Evolutionary conservation across 2,113 vertebrate genomes (phyloP), one percentile per base, ranked within the genome.

Genomic region (Addax nasomaculatus): DNA sequence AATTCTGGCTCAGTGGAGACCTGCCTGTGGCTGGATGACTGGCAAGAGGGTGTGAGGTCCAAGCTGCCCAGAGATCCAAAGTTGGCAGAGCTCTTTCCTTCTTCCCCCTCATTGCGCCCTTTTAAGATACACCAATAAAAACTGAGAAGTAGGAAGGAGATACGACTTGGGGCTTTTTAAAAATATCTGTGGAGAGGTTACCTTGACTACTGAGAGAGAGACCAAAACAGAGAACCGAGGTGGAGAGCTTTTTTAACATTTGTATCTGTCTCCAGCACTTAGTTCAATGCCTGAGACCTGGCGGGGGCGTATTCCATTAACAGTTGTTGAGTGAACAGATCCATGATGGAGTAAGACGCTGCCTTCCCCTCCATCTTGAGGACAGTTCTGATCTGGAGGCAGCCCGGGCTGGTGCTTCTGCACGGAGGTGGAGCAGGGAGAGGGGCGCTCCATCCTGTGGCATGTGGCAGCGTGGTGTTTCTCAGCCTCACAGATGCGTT

Each of bases 1-100:
- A 87, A 93, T 95, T 95, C 95, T 97, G 93, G 96, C 91, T 97
- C 85, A 36, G 2, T 39, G 76, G 89, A 94, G 96, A 94, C 88
- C 97, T 88, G 89, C 93, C 85, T 93, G 80, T 97, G 96, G 93
- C 94, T 85, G 83, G 93, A 79, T 95, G 85, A 85, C 95, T 97
- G 92, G 88, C 81, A 58, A 81, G 94, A 92, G 19, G 76, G 90
- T 92, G 95, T 97, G 94, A 95, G 78, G 88, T 96, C 94, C 93
- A 60, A 10, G 51, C 85, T 80, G 81, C 39, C 55, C 90, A 64
- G 93, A 92, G 78, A 92, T 83, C 76, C 76, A 83, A 87, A 92
- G 45, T 81, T 95, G 93, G 47, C 70, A 39, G 88, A 57, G 45
- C 29, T 60, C 53, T 39, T 43, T n/a, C 19, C 29, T 43, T 33